phyloP scores from a whole-genome alignment of 1,140 invertebrate genomes.

The Hermetia illucens region DNA sequence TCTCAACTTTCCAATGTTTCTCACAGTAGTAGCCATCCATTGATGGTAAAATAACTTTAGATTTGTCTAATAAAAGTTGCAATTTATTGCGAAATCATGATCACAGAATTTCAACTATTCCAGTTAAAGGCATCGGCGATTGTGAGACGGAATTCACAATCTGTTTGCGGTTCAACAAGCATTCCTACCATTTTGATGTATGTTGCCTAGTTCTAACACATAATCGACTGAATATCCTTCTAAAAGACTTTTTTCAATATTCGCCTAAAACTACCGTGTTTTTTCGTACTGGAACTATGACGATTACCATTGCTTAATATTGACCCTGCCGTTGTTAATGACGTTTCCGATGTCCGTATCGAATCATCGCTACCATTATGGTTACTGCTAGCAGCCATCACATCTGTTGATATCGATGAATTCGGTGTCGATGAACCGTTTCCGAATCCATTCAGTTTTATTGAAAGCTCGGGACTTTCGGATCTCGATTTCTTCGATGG shows the following conservation, averaged over 20 bases:
- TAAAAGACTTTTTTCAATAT: slow-evolving; percentile 29
- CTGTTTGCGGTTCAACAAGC: too few relatives aligned
- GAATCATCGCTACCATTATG: slow-evolving; percentile 1
- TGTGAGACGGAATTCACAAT: too few relatives aligned
- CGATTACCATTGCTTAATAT: slow-evolving; percentile 3
- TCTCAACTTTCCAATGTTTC: too few relatives aligned
- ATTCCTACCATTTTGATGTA: too few relatives aligned
- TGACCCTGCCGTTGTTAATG: slow-evolving; percentile 2
- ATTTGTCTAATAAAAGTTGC: too few relatives aligned
- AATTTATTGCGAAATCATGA: too few relatives aligned
- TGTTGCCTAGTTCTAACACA: too few relatives aligned
- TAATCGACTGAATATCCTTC: neutral
- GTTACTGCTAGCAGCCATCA: neutral
- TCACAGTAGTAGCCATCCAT: too few relatives aligned
- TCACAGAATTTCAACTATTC: too few relatives aligned
- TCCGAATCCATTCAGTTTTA: neutral
- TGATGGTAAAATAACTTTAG: too few relatives aligned
- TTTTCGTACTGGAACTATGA: slow-evolving; percentile 24
- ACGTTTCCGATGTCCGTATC: neutral
- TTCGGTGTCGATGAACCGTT: too few relatives aligned
- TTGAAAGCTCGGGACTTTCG: slow-evolving; percentile 1
- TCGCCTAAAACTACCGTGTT: slow-evolving; percentile 24
- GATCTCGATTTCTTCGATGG: slow-evolving; percentile 2
- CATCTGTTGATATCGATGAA: neutral
- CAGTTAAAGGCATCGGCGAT: too few relatives aligned